Evolutionary conservation across 2,888 invertebrate species (phyloP).

Genomic region (Craniophora ligustri): DNA sequence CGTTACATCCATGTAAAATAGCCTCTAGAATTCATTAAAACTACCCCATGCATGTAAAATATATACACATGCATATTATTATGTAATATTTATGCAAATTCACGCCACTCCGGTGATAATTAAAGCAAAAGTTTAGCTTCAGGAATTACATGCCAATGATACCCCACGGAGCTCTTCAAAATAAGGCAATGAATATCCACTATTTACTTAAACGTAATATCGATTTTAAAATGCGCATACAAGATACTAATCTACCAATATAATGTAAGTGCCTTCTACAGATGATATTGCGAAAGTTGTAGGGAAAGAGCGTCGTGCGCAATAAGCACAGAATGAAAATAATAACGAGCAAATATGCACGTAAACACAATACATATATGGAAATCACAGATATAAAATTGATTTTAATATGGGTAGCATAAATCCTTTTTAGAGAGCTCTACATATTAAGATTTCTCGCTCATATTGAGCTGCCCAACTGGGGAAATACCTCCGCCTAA

Average conservation of each 20-base stretch:
- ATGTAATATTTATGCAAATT: conserved; percentile 17
- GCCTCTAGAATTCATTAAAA: conserved; percentile 40
- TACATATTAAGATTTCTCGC: too few species aligned
- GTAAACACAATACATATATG: conserved; percentile 42
- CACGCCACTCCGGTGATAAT: conserved; percentile 5
- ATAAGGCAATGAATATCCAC: conserved; percentile 8
- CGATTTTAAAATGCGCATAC: conserved; percentile 38
- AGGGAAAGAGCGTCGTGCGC: conserved; percentile 48
- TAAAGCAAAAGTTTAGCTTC: conserved; percentile 3
- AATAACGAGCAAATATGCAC: conserved; percentile 34
- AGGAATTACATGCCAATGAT: conserved; percentile 2
- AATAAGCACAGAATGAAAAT: conserved; percentile 47
- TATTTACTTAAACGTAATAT: conserved; percentile 22
- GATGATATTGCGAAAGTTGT: conserved; percentile 58
- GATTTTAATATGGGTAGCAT: conserved; percentile 13
- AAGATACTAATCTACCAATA: conserved; percentile 50
- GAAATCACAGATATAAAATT: conserved; percentile 26
- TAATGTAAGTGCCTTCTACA: conserved; percentile 49
- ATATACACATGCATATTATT: conserved; percentile 23
- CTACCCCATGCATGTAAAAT: conserved; percentile 17
- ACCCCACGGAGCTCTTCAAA: background rate
- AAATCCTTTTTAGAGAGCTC: too few species aligned
- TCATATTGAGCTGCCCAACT: too few species aligned
- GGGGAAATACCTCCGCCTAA: too few species aligned
- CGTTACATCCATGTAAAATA: conserved; percentile 26